These are phyloP conservation scores for Isotomurus palustris DNA, from an alignment of 2,888 invertebrate species.

Conservation along the genomic window DNA sequence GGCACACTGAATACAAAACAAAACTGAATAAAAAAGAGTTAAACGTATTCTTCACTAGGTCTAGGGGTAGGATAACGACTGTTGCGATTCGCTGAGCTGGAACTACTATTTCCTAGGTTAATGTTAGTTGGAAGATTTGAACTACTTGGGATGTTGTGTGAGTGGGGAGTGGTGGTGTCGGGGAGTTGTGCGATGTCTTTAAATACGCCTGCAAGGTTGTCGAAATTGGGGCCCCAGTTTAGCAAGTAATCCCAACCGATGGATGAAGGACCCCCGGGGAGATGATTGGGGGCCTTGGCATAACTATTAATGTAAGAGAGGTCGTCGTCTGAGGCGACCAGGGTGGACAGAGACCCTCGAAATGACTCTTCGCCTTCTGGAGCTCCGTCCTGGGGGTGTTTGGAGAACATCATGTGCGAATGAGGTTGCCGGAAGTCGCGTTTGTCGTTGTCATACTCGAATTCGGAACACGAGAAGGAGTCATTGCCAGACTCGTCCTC, in stretches of 20 bases:
- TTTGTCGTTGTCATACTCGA: constrained; percentile 79
- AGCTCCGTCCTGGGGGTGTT: constrained; percentile 48
- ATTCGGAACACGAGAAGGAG: constrained; percentile 96
- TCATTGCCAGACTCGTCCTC: constrained; percentile 89
- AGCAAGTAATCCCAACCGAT: constrained; percentile 90
- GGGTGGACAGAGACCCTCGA: constrained; percentile 84
- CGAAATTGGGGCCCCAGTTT: constrained; percentile 95
- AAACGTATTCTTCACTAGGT: constrained; percentile 87
- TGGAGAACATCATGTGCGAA: constrained; percentile 59
- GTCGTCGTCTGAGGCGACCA: constrained; percentile 91
- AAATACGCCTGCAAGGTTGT: constrained; percentile 90
- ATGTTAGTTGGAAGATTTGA: constrained; percentile 26
- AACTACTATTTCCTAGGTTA: constrained; percentile 36
- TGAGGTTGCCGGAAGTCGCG: constrained; percentile 48
- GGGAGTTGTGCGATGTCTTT: constrained; percentile 94
- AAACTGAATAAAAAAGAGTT: constrained; percentile 39
- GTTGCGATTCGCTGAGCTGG: constrained; percentile 30
- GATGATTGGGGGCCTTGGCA: constrained; percentile 49
- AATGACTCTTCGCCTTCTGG: constrained; percentile 70
- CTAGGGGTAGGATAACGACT: constrained; percentile 60
- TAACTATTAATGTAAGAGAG: constrained; percentile 50
- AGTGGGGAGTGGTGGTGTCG: constrained; percentile 53
- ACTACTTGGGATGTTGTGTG: constrained; percentile 13
- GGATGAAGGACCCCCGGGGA: constrained; percentile 68
- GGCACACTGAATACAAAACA: not conserved